A percentile compares a stretch with the other conserved stretches of the same genome.
Conservation (phyloP, 2,888 invertebrate genomes). For the Chironomus tentans region DNA sequence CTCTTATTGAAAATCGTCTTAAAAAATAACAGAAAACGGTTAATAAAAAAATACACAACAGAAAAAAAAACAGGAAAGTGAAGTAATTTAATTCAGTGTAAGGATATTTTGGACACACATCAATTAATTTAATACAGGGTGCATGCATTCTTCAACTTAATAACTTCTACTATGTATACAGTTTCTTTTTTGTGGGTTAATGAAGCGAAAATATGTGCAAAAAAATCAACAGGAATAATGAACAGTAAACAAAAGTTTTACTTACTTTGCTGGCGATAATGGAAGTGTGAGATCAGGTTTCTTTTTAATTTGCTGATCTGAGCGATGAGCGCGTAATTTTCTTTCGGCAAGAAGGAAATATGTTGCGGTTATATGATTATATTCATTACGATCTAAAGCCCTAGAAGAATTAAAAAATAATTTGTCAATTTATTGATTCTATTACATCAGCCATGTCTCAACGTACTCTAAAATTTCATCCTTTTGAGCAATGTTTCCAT, state of each 20-base stretch:
- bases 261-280: slow-evolving; percentile 3
- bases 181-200: no score
- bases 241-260: not conserved
- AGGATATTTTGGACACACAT: no score
- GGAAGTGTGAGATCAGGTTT: slow-evolving; percentile 33
- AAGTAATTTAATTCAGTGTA: no score
- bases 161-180: no score
- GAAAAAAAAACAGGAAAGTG: no score
- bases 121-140: no score
- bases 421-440: not conserved
- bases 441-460: not conserved
- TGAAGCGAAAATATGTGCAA: no score
- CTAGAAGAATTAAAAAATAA: slow-evolving; percentile 42
- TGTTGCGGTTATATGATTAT: slow-evolving; percentile 97
- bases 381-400: slow-evolving; percentile 88
- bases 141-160: no score
- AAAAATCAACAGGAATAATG: no score
- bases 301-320: slow-evolving; percentile 48
- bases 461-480: slow-evolving; percentile 84
- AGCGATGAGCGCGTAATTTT: slow-evolving; percentile 70
- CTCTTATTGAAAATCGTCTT: not conserved
- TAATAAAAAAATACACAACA: no score
- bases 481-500: slow-evolving; percentile 87
- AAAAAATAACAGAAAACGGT: not conserved
- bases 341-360: slow-evolving; percentile 94